Base-by-base conservation (phyloP, 2,888 invertebrate species). In the Ectemnius lituratus region DNA sequence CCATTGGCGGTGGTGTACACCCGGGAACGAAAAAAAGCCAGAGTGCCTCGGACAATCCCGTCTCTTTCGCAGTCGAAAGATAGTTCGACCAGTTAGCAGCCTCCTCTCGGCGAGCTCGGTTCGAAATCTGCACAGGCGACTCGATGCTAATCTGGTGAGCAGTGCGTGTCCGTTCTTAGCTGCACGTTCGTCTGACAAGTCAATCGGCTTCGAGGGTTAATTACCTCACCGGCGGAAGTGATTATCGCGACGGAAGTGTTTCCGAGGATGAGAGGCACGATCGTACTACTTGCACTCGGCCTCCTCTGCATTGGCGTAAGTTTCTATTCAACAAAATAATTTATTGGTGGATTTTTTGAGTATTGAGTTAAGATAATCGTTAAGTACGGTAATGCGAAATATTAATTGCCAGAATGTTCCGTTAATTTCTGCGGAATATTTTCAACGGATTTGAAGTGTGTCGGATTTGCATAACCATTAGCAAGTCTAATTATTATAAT, bases 301-400 rank as follows among this genome's bases (percentile, higher is more conserved):
- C 56, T 82, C 59, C 69, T 78, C 67, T 86, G 79, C 49, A 64
- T 81, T 20, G 75, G 76, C 47, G 86, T 86, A 63, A 86, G 86
- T 84, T 60, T 37, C 4, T 14, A 67, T 70, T 46, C 16, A 69
- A 46, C 23, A 57, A 28, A 57, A 23, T 28, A 57, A 57, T 14
- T 20, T 20, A 62, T 68, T 67, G 11, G 11, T 2, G 2, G n/a
- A 47, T 2, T 47, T 23, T 2, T 23, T 23, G 23, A 2, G 23
- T 23, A 23, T 23, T 23, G 3, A 3, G 23, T 23, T 23, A 23
- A 23, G 23, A 47, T n/a, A 4, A 47, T 47, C 47, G 47, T 47
- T 23, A 23, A 23, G 2, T 23, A 23, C 3, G 23, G 23, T 23
- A 23, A 23, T 23, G 23, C 23, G 23, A 23, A 23, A 3, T 23